phyloP scores from a whole-genome alignment of 1,140 invertebrate species.

The Drosophila grimshawi region DNA sequence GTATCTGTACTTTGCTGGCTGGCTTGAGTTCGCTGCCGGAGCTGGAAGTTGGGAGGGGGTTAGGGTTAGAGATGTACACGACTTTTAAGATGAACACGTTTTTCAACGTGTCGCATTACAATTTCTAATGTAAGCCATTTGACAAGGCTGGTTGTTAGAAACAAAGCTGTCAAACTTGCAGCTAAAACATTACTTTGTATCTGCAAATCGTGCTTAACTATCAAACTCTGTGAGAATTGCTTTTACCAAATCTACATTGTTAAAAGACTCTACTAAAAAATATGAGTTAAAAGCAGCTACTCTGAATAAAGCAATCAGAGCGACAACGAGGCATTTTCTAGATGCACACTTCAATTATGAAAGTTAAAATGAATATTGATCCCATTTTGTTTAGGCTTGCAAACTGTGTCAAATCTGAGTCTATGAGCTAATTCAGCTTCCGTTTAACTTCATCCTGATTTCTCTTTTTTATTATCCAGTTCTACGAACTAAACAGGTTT shows the following conservation, averaged over 20 bases:
- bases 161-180: constrained; percentile 35
- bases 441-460: constrained; percentile 14
- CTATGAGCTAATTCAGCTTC: constrained; percentile 26
- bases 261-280: neutral
- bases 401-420: neutral
- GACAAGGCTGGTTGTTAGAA: constrained; percentile 23
- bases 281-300: neutral
- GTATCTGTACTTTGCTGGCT: constrained; percentile 28
- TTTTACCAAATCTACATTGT: neutral
- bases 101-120: constrained; percentile 67
- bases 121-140: constrained; percentile 66
- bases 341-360: too few relatives aligned
- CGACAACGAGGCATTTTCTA: too few relatives aligned
- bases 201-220: constrained; percentile 11
- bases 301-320: too few relatives aligned
- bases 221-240: neutral
- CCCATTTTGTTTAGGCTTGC: too few relatives aligned
- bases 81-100: constrained; percentile 77
- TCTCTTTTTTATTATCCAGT: constrained; percentile 7
- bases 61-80: constrained; percentile 41
- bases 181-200: constrained; percentile 16
- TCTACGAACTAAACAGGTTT: constrained; percentile 25
- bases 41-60: neutral
- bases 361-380: too few relatives aligned
- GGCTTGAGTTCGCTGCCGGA: constrained; percentile 2